A percentile compares a stretch with the other conserved stretches of the same genome.
phyloP scores from a whole-genome alignment of 2,888 invertebrate genomes.

The Xestia c-nigrum region DNA sequence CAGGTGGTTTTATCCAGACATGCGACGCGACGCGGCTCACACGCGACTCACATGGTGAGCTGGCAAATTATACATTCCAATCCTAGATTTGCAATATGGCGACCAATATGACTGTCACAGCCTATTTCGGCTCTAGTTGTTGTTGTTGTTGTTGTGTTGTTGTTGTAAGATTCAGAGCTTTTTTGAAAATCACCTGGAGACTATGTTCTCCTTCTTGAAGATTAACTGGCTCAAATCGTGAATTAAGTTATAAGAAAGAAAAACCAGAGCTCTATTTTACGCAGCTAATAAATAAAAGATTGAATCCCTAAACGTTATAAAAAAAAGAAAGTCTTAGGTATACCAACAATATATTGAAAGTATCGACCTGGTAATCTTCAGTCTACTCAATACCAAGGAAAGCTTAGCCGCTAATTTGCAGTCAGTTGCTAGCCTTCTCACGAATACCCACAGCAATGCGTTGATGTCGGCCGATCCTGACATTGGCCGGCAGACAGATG shows the following conservation, averaged over 20 bases:
- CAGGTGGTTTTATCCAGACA: not conserved
- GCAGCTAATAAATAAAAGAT: not conserved
- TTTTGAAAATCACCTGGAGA: too few species aligned
- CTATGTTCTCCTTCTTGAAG: not conserved
- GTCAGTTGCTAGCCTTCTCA: slow-evolving; percentile 73
- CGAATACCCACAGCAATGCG: slow-evolving; percentile 56
- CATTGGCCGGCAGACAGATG: slow-evolving; percentile 61
- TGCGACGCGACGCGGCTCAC: not conserved
- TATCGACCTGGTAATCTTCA: slow-evolving; percentile 52
- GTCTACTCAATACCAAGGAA: slow-evolving; percentile 54
- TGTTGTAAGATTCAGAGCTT: not conserved
- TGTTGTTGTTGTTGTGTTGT: too few species aligned
- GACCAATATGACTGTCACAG: not conserved
- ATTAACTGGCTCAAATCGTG: not conserved
- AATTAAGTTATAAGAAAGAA: not conserved
- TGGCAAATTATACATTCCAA: slow-evolving; percentile 3
- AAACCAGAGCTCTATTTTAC: not conserved
- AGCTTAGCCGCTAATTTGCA: slow-evolving; percentile 66
- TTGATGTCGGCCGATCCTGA: slow-evolving; percentile 56
- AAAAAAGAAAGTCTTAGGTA: slow-evolving; percentile 1
- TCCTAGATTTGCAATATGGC: not conserved
- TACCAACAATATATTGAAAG: slow-evolving; percentile 22
- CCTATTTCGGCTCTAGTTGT: not conserved
- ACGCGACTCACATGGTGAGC: too few species aligned
- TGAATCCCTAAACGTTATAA: not conserved